These are phyloP conservation scores for Coryphaenoides rupestris DNA, from an alignment of 2,113 vertebrate species.

Conservation along the genomic window DNA sequence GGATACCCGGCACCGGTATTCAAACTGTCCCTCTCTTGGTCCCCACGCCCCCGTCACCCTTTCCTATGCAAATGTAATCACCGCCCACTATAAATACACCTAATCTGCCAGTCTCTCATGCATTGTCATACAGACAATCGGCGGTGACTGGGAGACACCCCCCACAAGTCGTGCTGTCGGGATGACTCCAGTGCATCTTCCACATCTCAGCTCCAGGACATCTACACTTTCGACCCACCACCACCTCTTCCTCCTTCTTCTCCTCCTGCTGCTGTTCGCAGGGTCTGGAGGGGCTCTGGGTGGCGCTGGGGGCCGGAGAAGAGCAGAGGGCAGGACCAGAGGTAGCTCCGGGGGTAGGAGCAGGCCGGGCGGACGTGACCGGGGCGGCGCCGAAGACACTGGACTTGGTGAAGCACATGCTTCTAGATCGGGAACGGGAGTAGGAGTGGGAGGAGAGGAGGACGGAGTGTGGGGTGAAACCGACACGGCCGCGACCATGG, in stretches of 20 bases:
- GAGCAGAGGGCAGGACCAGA: constrained; percentile 18
- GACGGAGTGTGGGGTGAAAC: constrained; percentile 24
- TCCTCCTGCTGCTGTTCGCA: constrained; percentile 52
- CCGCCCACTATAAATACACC: constrained; percentile 70
- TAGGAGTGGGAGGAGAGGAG: constrained; percentile 14
- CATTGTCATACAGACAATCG: constrained; percentile 33
- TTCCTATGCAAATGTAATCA: constrained; percentile 59
- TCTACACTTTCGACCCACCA: constrained; percentile 8
- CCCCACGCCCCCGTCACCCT: constrained; percentile 44
- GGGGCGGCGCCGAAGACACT: constrained; percentile 18
- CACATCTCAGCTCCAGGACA: constrained; percentile 26
- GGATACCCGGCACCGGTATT: constrained; percentile 19
- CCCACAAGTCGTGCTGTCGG: constrained; percentile 3
- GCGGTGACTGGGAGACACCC: constrained; percentile 17
- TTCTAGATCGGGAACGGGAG: constrained; percentile 18
- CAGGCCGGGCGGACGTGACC: constrained; percentile 23
- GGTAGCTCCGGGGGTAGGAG: constrained; percentile 8
- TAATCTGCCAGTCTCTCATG: constrained; percentile 39
- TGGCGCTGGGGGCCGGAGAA: constrained; percentile 1
- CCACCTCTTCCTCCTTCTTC: too few species aligned
- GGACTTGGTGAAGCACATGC: constrained; percentile 18
- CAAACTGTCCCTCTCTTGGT: constrained; percentile 33
- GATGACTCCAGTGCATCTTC: constrained; percentile 27
- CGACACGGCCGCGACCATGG: constrained; percentile 19
- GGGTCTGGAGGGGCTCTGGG: constrained; percentile 19